Evolutionary conservation across 2,797 vertebrate genomes (phyloP).

Genomic region (Lophius americanus): DNA sequence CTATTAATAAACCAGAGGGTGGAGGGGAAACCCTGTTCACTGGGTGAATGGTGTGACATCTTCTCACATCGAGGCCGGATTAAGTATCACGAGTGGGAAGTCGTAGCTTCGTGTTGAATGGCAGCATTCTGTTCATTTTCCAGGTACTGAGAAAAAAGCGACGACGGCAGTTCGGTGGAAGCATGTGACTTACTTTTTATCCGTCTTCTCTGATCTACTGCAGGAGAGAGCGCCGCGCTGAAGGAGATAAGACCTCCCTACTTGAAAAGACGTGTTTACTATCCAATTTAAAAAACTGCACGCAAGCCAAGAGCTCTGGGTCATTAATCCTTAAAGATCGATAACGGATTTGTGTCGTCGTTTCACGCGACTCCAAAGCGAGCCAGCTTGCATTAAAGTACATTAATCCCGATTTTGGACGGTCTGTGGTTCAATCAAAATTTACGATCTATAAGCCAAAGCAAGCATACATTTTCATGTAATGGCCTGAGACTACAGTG

Average conservation of each 20-base stretch:
- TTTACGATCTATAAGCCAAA: constrained; percentile 21
- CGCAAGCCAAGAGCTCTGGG: constrained; percentile 38
- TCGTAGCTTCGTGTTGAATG: constrained; percentile 17
- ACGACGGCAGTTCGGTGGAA: constrained; percentile 22
- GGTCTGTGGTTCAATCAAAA: constrained; percentile 29
- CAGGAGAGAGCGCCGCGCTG: constrained; percentile 11
- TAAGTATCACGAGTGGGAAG: constrained; percentile 27
- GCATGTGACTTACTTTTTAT: constrained; percentile 36
- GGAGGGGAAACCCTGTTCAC: constrained; percentile 52
- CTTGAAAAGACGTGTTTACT: constrained; percentile 36
- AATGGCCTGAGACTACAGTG: not conserved
- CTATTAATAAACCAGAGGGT: constrained; percentile 64
- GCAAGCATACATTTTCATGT: constrained; percentile 2
- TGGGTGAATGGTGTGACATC: constrained; percentile 26
- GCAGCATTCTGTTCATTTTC: constrained; percentile 22
- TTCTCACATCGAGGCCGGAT: constrained; percentile 36
- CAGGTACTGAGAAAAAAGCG: constrained; percentile 12
- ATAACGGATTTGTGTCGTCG: constrained; percentile 20
- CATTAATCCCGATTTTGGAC: constrained; percentile 9
- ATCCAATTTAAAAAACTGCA: constrained; percentile 58
- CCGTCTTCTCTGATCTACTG: constrained; percentile 32
- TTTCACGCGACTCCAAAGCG: constrained; percentile 33
- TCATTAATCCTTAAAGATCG: constrained; percentile 53
- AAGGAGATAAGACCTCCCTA: constrained; percentile 42
- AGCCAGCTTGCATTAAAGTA: constrained; percentile 28